Percentiles rank a stretch among this genome's conserved stretches.
These are phyloP conservation scores for Hypsopygia costalis DNA, from an alignment of 2,888 invertebrate species.

Conservation along the genomic window DNA sequence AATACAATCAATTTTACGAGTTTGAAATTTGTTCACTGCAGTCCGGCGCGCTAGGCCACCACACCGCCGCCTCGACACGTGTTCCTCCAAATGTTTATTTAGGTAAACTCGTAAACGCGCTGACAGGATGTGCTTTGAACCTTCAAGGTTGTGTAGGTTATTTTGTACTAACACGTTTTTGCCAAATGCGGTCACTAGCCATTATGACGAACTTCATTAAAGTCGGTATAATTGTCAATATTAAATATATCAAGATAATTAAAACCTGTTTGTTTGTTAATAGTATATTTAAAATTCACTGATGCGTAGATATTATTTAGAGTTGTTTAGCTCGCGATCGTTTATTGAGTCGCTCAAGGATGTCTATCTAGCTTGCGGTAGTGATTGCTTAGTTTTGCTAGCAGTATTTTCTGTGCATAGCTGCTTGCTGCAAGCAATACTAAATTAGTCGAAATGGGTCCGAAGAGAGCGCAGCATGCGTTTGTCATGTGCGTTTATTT, in stretches of 20 bases:
- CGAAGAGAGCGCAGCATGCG: slow-evolving; percentile 46
- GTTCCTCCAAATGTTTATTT: slow-evolving; percentile 70
- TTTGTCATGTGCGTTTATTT: slow-evolving; percentile 70
- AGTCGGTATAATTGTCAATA: not conserved
- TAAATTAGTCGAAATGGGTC: slow-evolving; percentile 53
- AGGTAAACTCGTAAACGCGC: slow-evolving; percentile 68
- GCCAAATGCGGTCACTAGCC: slow-evolving; percentile 16
- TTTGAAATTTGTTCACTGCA: slow-evolving; percentile 33
- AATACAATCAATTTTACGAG: slow-evolving; percentile 55
- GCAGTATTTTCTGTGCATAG: not conserved
- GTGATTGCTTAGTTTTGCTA: no score
- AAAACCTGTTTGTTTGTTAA: not conserved
- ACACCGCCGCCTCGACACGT: slow-evolving; percentile 52
- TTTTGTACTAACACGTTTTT: slow-evolving; percentile 39
- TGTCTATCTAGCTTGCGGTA: no score
- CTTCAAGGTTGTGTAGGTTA: slow-evolving; percentile 68
- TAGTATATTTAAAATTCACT: no score
- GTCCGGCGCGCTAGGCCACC: slow-evolving; percentile 40
- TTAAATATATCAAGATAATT: slow-evolving; percentile 2
- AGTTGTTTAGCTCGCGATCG: no score
- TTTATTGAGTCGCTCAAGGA: no score
- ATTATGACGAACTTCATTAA: slow-evolving; percentile 2
- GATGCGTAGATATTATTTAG: no score
- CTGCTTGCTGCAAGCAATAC: slow-evolving; percentile 42
- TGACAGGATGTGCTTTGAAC: slow-evolving; percentile 74